phyloP scores from a whole-genome alignment of 35 echinoderm and acorn worm species.

The Acanthaster planci region DNA sequence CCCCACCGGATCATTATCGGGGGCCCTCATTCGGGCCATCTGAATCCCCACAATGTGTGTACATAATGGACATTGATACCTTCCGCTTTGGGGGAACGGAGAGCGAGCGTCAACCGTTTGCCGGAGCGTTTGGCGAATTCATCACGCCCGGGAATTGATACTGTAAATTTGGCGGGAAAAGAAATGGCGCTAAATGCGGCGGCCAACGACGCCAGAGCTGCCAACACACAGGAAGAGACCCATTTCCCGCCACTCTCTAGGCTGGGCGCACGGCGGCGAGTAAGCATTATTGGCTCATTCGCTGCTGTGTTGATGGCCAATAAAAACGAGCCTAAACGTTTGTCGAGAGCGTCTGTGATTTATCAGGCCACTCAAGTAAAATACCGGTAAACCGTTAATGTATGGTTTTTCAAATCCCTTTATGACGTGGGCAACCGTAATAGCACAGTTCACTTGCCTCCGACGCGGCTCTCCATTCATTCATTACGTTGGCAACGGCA shows the following conservation, averaged over 20 bases:
- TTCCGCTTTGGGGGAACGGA: neutral
- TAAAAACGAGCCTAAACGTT: neutral
- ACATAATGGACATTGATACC: slow-evolving; percentile 3
- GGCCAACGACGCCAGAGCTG: neutral
- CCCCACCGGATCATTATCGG: neutral
- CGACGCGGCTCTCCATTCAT: no score
- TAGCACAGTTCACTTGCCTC: no score
- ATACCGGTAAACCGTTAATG: no score
- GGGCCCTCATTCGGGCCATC: neutral
- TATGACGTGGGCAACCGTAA: no score
- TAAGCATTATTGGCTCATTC: neutral
- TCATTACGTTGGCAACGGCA: no score
- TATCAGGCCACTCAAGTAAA: no score
- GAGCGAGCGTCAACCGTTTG: neutral
- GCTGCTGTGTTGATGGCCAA: slow-evolving; percentile 1
- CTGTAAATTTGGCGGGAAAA: slow-evolving; percentile 18
- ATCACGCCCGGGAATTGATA: neutral
- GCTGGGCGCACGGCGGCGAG: neutral
- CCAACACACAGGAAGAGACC: neutral
- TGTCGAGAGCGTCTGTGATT: no score
- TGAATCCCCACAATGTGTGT: neutral
- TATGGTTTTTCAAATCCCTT: no score
- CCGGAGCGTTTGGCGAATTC: neutral
- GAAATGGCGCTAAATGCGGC: neutral
- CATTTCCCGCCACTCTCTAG: slow-evolving; percentile 11